Evolutionary conservation across 2,113 vertebrate genomes (phyloP).

Genomic region (Poeciliopsis turrubarensis): DNA sequence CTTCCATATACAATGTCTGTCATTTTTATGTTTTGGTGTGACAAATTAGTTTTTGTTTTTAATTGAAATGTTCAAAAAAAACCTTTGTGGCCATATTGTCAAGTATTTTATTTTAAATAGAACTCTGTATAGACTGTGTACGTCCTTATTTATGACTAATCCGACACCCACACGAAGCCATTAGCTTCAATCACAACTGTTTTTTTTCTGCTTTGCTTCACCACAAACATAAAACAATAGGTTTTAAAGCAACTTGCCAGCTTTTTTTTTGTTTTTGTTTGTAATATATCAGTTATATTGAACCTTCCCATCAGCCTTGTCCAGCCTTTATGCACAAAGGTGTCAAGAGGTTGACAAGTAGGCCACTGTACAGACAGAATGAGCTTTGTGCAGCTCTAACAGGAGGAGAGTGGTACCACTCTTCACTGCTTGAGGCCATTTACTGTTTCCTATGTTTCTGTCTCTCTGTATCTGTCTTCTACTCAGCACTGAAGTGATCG

Average conservation of each 20-base stretch:
- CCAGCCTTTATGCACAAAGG: conserved; percentile 37
- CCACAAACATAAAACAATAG: neutral
- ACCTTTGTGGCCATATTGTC: neutral
- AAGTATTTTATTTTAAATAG: neutral
- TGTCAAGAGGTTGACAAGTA: conserved; percentile 61
- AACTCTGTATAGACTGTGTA: neutral
- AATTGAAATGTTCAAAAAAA: neutral
- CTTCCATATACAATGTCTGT: too few relatives aligned
- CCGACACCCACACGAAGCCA: neutral
- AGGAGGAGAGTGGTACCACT: conserved; percentile 65
- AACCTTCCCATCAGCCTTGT: conserved; percentile 38
- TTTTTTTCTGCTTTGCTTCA: neutral
- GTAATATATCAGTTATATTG: conserved; percentile 20
- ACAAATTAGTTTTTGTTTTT: neutral
- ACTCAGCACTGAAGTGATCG: conserved; percentile 52
- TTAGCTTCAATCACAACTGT: neutral
- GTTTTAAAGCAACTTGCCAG: neutral
- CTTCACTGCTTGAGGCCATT: conserved; percentile 68
- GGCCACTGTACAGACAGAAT: conserved; percentile 56
- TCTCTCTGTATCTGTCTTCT: conserved; percentile 51
- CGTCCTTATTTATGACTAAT: too few relatives aligned
- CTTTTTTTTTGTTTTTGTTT: neutral
- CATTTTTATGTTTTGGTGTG: too few relatives aligned
- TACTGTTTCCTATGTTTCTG: conserved; percentile 52
- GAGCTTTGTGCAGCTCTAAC: conserved; percentile 59